Conservation (phyloP, 2,113 vertebrate genomes). For the Platichthys stellatus region DNA sequence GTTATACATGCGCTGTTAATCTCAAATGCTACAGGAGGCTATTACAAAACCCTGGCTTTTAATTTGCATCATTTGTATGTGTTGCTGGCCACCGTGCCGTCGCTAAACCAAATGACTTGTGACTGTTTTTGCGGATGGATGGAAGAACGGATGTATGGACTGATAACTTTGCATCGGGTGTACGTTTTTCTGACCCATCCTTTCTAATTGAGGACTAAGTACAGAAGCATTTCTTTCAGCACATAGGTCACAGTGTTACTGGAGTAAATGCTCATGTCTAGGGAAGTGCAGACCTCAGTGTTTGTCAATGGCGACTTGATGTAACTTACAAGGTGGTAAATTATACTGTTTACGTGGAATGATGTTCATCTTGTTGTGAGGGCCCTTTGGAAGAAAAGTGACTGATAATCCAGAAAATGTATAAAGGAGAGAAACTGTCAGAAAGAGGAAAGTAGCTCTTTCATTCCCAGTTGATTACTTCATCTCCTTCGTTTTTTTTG, state of each 20-base stretch:
- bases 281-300: neutral
- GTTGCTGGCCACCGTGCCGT: constrained; percentile 6
- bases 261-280: neutral
- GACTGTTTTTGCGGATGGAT: neutral
- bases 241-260: neutral
- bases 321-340: neutral
- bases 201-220: neutral
- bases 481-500: constrained; percentile 23
- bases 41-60: constrained; percentile 26
- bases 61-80: constrained; percentile 30
- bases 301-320: no score
- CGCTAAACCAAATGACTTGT: constrained; percentile 18
- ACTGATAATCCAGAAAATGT: constrained; percentile 6
- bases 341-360: no score
- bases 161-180: neutral
- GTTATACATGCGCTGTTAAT: constrained; percentile 39
- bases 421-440: neutral
- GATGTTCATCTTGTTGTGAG: neutral
- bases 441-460: neutral
- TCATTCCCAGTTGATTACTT: constrained; percentile 32
- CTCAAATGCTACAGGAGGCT: constrained; percentile 29
- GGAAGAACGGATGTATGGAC: neutral
- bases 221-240: neutral
- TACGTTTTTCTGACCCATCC: neutral
- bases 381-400: neutral